Conservation (phyloP, 2,113 vertebrate genomes). For the Phyllostomus hastatus region DNA sequence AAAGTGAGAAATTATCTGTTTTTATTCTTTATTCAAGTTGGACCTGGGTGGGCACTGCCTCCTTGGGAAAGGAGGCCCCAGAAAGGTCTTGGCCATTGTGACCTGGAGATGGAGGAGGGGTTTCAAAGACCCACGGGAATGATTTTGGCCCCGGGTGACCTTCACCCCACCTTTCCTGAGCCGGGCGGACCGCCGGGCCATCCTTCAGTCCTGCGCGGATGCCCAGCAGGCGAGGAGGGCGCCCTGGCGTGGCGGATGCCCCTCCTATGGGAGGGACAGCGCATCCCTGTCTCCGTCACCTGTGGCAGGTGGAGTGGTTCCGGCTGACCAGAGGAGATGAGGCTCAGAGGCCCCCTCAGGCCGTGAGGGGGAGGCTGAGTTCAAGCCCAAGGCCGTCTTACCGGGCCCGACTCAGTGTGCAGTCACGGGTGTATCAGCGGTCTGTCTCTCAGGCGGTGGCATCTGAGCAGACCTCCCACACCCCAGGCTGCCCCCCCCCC, state of each 20-base stretch:
- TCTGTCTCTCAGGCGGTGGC: not conserved
- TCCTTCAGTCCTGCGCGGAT: accelerated
- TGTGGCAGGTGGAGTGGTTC: not conserved
- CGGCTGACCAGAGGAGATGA: not conserved
- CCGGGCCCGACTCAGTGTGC: not conserved
- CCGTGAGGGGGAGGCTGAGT: not conserved
- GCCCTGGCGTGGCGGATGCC: accelerated
- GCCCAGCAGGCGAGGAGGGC: not conserved
- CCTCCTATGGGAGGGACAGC: not conserved
- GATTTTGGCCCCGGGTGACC: accelerated
- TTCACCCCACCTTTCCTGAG: not conserved
- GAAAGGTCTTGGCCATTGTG: not conserved
- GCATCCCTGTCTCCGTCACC: not conserved
- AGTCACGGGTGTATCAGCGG: accelerated
- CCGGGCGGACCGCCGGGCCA: accelerated
- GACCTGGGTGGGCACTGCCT: not conserved
- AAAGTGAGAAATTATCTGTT: not conserved
- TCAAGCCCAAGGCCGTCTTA: not conserved
- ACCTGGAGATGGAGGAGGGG: not conserved
- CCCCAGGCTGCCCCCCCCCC: not conserved
- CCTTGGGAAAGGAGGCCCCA: not conserved
- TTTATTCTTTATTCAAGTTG: not conserved
- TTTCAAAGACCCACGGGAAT: not conserved
- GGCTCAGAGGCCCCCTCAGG: not conserved
- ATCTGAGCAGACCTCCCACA: accelerated